Conservation (phyloP, 2,888 invertebrate genomes). For the Agonopterix alstromeriana region DNA sequence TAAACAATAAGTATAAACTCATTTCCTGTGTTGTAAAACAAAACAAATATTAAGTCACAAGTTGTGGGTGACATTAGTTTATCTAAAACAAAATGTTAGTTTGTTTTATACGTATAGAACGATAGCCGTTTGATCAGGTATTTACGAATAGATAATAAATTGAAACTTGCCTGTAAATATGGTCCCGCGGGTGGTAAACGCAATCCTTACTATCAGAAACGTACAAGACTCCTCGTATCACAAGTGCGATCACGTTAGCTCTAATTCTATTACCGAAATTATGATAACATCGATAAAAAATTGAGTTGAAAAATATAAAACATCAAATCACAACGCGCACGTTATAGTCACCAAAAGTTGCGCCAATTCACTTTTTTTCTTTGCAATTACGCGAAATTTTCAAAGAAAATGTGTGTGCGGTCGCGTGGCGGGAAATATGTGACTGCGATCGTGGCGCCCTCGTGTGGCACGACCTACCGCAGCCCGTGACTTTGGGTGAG, state of each 20-base stretch:
- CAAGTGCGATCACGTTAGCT: conserved; percentile 58
- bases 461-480: conserved; percentile 69
- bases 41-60: too few relatives aligned
- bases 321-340: conserved; percentile 56
- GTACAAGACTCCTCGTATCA: conserved; percentile 33
- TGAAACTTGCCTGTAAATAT: conserved; percentile 22
- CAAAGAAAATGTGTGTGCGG: conserved; percentile 67
- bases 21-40: too few relatives aligned
- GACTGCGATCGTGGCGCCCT: conserved; percentile 69
- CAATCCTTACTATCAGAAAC: conserved; percentile 60
- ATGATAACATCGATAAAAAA: conserved; percentile 36
- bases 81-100: too few relatives aligned
- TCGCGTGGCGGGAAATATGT: conserved; percentile 37
- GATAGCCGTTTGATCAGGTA: too few relatives aligned
- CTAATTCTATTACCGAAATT: conserved; percentile 37
- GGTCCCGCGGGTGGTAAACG: conserved; percentile 16
- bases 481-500: conserved; percentile 57
- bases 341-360: conserved; percentile 53
- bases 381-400: conserved; percentile 71
- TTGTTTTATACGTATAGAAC: too few relatives aligned
- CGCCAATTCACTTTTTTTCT: conserved; percentile 65
- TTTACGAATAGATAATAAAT: too few relatives aligned
- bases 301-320: conserved; percentile 41
- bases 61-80: too few relatives aligned
- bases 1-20: too few relatives aligned